These are phyloP conservation scores for Sphenopsis melanotis DNA, from an alignment of 2,797 vertebrate genomes.

Conservation along the genomic window DNA sequence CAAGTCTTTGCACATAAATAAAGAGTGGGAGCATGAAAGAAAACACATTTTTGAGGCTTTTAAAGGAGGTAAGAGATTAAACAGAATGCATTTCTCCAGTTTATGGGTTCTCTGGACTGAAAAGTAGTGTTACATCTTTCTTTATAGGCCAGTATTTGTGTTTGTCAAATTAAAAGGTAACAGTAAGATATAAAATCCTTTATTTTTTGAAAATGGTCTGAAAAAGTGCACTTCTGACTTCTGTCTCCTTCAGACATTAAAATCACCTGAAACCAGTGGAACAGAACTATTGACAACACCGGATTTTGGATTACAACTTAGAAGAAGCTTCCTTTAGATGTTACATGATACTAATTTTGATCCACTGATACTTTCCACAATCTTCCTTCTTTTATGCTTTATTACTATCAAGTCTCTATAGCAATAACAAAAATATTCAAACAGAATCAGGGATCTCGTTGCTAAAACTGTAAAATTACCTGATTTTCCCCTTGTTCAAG, in stretches of 20 bases:
- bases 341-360: not conserved
- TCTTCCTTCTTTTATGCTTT: not conserved
- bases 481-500: not conserved
- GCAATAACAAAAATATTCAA: not conserved
- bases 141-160: not conserved
- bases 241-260: not conserved
- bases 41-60: constrained; percentile 14
- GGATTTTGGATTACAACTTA: not conserved
- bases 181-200: not conserved
- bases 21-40: not conserved
- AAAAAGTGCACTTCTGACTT: not conserved
- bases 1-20: constrained; percentile 19
- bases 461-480: not conserved
- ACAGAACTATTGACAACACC: not conserved
- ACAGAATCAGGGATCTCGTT: not conserved
- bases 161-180: constrained; percentile 19
- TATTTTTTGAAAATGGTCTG: not conserved
- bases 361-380: not conserved
- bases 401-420: not conserved
- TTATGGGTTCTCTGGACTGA: not conserved
- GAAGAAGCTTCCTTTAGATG: not conserved
- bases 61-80: constrained; percentile 31
- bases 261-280: not conserved
- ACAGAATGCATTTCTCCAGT: not conserved
- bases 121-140: not conserved